A percentile compares a stretch with the other conserved stretches of the same genome.
These are phyloP conservation scores for Chironomus tepperi DNA, from an alignment of 1,140 invertebrate species.

Conservation along the genomic window DNA sequence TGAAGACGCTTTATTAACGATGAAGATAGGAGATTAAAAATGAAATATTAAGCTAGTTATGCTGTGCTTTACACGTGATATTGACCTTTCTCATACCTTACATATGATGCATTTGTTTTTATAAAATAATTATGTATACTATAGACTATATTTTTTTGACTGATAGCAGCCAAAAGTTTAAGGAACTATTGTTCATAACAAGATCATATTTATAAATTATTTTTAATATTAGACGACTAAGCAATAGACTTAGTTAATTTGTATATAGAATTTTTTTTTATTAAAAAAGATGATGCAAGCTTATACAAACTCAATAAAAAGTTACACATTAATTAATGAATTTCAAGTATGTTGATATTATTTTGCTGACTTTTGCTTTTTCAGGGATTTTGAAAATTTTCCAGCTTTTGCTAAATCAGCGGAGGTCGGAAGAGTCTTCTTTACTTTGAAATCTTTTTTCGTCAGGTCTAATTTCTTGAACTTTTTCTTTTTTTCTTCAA, in stretches of 20 bases:
- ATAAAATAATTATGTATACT: no score
- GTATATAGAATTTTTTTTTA: no score
- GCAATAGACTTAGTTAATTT: no score
- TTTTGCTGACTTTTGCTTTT: constrained; percentile 28
- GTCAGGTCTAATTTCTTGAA: constrained; percentile 24
- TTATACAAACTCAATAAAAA: no score
- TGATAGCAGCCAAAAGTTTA: not conserved
- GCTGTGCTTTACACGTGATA: not conserved
- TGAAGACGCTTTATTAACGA: constrained; percentile 80
- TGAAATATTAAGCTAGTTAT: not conserved
- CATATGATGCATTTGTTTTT: not conserved
- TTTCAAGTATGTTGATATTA: not conserved
- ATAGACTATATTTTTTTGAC: not conserved
- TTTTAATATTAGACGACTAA: no score
- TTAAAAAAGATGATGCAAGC: no score
- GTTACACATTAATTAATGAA: not conserved
- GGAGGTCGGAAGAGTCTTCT: constrained; percentile 28
- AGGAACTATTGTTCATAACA: not conserved
- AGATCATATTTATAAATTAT: not conserved
- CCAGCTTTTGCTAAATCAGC: not conserved
- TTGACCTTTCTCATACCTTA: not conserved
- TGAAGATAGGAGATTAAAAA: constrained; percentile 48
- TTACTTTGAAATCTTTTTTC: not conserved
- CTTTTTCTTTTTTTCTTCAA: constrained; percentile 32
- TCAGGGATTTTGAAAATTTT: no score